Evolutionary conservation across 2,888 invertebrate species (phyloP).

Genomic region (Marronus borbonicus): DNA sequence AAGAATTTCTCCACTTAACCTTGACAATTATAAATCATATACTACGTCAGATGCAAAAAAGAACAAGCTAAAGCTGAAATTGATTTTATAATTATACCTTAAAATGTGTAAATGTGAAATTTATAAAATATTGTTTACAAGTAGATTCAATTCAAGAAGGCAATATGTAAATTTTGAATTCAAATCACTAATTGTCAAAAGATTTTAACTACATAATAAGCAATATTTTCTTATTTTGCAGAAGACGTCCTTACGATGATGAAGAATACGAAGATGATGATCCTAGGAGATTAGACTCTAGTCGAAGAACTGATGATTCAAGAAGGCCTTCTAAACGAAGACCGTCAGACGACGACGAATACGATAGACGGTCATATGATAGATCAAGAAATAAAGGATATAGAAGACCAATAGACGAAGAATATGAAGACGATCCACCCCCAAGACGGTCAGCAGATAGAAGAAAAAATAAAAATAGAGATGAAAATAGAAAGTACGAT

Average conservation of each 20-base stretch:
- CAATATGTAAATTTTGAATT: no score
- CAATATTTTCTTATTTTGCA: background rate
- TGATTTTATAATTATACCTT: no score
- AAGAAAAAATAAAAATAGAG: constrained; percentile 52
- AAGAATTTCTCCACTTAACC: no score
- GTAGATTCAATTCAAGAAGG: no score
- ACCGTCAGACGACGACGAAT: constrained; percentile 60
- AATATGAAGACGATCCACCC: constrained; percentile 60
- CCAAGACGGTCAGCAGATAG: constrained; percentile 57
- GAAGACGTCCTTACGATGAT: constrained; percentile 53
- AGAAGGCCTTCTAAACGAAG: constrained; percentile 57
- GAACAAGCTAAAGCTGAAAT: no score
- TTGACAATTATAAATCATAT: no score
- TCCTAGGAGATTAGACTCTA: constrained; percentile 42
- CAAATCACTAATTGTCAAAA: no score
- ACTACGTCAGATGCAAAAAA: no score
- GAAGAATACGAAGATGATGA: constrained; percentile 57
- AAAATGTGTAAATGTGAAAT: no score
- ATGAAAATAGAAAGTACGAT: constrained; percentile 54
- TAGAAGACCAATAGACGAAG: constrained; percentile 60
- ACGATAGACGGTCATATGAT: constrained; percentile 67
- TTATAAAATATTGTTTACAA: no score
- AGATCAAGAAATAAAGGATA: constrained; percentile 65
- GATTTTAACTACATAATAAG: background rate
- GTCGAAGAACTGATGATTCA: constrained; percentile 59